A percentile compares a stretch with the other conserved stretches of the same genome.
phyloP scores from a whole-genome alignment of 2,888 invertebrate species.

The Cephus nigrinus region DNA sequence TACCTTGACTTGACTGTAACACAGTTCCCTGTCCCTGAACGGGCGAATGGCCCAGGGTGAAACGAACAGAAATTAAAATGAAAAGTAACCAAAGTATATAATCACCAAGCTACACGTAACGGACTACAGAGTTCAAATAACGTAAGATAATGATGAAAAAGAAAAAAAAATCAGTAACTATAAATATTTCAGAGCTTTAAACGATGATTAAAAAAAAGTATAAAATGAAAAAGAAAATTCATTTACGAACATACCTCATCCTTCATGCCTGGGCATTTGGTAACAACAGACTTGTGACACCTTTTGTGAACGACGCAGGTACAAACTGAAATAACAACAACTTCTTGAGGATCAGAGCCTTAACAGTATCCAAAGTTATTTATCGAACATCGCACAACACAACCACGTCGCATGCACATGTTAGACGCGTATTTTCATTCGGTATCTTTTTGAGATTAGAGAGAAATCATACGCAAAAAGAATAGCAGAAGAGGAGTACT shows the following conservation, averaged over 20 bases:
- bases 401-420: constrained; percentile 46
- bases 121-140: neutral
- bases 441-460: neutral
- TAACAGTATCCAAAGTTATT: neutral
- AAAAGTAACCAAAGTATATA: constrained; percentile 13
- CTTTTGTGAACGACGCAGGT: constrained; percentile 99
- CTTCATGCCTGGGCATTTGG: constrained; percentile 98
- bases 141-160: neutral
- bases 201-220: constrained; percentile 2
- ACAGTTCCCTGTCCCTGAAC: constrained; percentile 43
- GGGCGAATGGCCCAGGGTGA: constrained; percentile 19
- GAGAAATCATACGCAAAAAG: neutral
- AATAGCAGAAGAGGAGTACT: neutral
- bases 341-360: neutral
- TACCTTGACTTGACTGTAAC: constrained; percentile 70
- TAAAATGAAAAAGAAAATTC: constrained; percentile 14
- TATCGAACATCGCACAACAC: constrained; percentile 33
- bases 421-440: constrained; percentile 33
- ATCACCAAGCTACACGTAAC: neutral
- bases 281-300: constrained; percentile 96
- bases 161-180: neutral
- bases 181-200: neutral
- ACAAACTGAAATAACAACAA: constrained; percentile 79
- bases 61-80: constrained; percentile 18
- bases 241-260: constrained; percentile 74